Evolutionary conservation across 1,140 invertebrate genomes (phyloP).

Genomic region (Magallana gigas): DNA sequence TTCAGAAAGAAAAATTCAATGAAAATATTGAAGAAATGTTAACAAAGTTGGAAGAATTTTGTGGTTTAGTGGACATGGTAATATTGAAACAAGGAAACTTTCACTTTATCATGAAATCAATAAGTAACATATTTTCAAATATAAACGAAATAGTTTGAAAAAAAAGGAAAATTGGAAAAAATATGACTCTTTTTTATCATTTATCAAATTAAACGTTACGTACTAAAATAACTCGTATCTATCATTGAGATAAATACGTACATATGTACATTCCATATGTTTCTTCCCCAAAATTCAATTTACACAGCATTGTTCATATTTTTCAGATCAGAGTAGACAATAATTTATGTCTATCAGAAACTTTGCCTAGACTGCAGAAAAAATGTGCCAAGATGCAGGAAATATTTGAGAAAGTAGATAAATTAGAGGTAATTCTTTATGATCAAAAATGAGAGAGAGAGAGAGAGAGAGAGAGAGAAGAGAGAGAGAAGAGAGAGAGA

Average conservation of each 20-base stretch:
- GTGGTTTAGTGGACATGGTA: constrained; percentile 73
- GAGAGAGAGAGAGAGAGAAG: neutral
- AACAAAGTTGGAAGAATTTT: constrained; percentile 74
- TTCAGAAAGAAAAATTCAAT: constrained; percentile 68
- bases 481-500: too few species aligned
- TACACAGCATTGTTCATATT: neutral
- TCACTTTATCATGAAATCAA: neutral
- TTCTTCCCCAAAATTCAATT: too few species aligned
- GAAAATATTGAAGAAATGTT: constrained; percentile 74
- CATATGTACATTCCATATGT: too few species aligned
- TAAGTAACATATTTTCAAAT: neutral
- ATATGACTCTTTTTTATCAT: too few species aligned
- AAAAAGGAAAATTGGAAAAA: too few species aligned
- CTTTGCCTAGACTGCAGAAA: constrained; percentile 69
- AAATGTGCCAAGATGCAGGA: constrained; percentile 72
- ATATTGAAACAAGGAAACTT: constrained; percentile 20
- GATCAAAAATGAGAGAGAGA: neutral
- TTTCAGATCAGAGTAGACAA: constrained; percentile 76
- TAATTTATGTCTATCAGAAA: constrained; percentile 71
- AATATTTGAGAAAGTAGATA: constrained; percentile 75
- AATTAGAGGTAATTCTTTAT: constrained; percentile 69
- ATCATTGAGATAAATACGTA: too few species aligned
- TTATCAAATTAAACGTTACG: too few species aligned
- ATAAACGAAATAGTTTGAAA: too few species aligned
- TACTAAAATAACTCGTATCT: too few species aligned